phyloP scores from a whole-genome alignment of 2,797 vertebrate genomes.

The Denticeps clupeoides region DNA sequence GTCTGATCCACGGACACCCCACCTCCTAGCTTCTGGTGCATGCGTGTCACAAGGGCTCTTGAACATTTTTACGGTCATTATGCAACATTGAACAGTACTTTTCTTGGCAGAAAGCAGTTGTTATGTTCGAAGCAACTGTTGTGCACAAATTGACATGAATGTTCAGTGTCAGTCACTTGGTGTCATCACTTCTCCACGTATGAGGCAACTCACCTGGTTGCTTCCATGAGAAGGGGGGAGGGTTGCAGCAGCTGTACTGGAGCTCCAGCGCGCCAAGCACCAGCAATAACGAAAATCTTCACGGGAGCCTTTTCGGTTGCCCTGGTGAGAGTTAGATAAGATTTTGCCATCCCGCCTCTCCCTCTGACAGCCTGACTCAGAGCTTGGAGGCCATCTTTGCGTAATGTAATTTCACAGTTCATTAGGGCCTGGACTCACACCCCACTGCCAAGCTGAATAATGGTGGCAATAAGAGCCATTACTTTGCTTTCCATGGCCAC shows the following conservation, averaged over 20 bases:
- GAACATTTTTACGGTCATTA: too few relatives aligned
- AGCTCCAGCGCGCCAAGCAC: too few relatives aligned
- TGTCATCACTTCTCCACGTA: too few relatives aligned
- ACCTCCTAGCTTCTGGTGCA: too few relatives aligned
- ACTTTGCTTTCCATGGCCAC: background rate
- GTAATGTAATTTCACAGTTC: slow-evolving; percentile 61
- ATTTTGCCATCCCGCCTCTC: slow-evolving; percentile 32
- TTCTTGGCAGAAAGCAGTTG: too few relatives aligned
- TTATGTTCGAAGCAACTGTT: too few relatives aligned
- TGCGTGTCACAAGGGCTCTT: too few relatives aligned
- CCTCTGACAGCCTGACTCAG: slow-evolving; percentile 33
- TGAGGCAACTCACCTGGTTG: background rate
- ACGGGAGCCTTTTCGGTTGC: slow-evolving; percentile 24
- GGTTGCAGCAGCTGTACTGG: background rate
- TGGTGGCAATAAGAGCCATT: slow-evolving; percentile 40
- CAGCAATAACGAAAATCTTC: too few relatives aligned
- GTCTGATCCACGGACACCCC: too few relatives aligned
- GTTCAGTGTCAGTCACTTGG: too few relatives aligned
- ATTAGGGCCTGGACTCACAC: slow-evolving; percentile 45
- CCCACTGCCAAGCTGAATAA: slow-evolving; percentile 42
- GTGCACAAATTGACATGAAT: too few relatives aligned
- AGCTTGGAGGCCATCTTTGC: slow-evolving; percentile 38
- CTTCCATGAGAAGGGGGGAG: background rate
- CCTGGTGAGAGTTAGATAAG: slow-evolving; percentile 39
- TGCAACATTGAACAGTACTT: too few relatives aligned